phyloP scores from a whole-genome alignment of 1,140 invertebrate genomes.

The Meteorus sp. region DNA sequence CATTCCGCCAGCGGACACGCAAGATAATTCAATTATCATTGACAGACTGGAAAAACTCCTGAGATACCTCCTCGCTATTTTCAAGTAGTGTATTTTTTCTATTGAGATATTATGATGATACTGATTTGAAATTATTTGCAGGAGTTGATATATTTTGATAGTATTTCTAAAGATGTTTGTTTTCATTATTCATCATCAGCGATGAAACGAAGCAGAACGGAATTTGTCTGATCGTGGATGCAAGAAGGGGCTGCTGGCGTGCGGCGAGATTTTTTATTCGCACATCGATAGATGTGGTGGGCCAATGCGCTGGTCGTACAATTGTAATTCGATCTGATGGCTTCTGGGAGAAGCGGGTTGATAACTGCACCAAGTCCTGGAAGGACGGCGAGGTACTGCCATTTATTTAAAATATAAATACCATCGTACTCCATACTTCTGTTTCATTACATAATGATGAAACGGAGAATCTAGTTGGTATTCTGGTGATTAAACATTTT shows the following conservation, averaged over 20 bases:
- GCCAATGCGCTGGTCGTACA: slow-evolving; percentile 59
- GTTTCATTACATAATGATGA: not conserved
- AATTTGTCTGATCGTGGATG: slow-evolving; percentile 68
- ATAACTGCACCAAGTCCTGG: slow-evolving; percentile 68
- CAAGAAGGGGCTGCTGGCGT: slow-evolving; percentile 66
- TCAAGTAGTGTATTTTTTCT: slow-evolving; percentile 58
- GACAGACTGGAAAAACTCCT: slow-evolving; percentile 61
- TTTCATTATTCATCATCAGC: slow-evolving; percentile 36
- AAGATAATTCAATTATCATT: slow-evolving; percentile 52
- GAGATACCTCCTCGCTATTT: slow-evolving; percentile 64
- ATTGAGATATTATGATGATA: too few relatives aligned
- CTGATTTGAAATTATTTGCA: too few relatives aligned
- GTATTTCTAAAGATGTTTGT: not conserved
- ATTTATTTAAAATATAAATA: slow-evolving; percentile 1
- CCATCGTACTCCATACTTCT: too few relatives aligned
- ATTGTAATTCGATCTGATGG: slow-evolving; percentile 70
- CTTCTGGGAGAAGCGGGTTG: slow-evolving; percentile 75
- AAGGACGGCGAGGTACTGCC: slow-evolving; percentile 65
- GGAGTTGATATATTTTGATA: too few relatives aligned
- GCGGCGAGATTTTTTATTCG: slow-evolving; percentile 66
- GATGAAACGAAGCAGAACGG: slow-evolving; percentile 58
- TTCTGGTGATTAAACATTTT: not conserved
- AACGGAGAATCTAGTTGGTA: slow-evolving; percentile 2
- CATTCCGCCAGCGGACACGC: slow-evolving; percentile 62
- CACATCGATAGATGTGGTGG: slow-evolving; percentile 59